Conservation (phyloP, 2,888 invertebrate genomes). For the Drosophila prostipennis region DNA sequence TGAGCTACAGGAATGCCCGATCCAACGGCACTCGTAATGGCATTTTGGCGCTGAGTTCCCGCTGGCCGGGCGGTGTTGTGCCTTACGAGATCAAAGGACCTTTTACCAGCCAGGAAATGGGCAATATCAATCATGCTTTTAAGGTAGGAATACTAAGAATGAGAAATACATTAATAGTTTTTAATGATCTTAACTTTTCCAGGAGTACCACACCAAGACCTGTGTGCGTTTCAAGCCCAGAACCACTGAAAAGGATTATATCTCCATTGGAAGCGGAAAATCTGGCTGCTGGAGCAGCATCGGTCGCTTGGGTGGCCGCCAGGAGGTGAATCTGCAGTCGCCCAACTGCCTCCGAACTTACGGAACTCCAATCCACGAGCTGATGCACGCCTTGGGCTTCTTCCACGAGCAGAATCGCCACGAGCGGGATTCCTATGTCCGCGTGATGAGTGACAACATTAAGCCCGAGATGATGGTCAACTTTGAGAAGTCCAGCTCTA, state of each 20-base stretch:
- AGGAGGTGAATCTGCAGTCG: constrained; percentile 89
- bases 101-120: constrained; percentile 86
- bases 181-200: background rate
- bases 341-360: constrained; percentile 89
- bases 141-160: constrained; percentile 66
- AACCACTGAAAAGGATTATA: constrained; percentile 88
- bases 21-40: constrained; percentile 86
- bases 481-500: constrained; percentile 87
- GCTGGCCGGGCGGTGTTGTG: constrained; percentile 89
- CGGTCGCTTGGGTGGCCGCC: constrained; percentile 87
- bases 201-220: constrained; percentile 89
- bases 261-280: constrained; percentile 87
- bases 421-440: constrained; percentile 89
- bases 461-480: constrained; percentile 87
- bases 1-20: constrained; percentile 42
- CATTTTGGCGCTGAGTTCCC: constrained; percentile 85
- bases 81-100: constrained; percentile 88
- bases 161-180: no score
- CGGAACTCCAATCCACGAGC: constrained; percentile 91
- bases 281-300: constrained; percentile 93
- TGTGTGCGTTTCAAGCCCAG: constrained; percentile 89
- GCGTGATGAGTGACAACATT: constrained; percentile 88
- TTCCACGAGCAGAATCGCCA: constrained; percentile 92
- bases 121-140: constrained; percentile 88
- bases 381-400: constrained; percentile 92